phyloP scores from a whole-genome alignment of 2,113 vertebrate species.

The Beaufortia kweichowensis region DNA sequence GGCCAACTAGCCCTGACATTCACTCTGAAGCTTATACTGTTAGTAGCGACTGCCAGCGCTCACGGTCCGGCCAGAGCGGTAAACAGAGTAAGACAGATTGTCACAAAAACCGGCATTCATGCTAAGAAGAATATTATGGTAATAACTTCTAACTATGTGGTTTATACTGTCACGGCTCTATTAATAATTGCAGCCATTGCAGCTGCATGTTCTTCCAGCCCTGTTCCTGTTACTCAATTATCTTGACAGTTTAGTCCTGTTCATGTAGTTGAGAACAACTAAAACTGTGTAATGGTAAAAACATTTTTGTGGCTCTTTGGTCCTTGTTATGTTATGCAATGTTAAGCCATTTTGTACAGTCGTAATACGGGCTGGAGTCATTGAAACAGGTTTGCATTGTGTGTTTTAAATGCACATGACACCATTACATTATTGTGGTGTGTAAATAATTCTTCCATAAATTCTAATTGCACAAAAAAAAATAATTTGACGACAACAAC shows the following conservation, averaged over 20 bases:
- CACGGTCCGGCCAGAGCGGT: conserved; percentile 46
- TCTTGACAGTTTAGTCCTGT: conserved; percentile 5
- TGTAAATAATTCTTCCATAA: too few relatives aligned
- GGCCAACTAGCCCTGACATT: conserved; percentile 57
- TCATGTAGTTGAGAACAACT: neutral
- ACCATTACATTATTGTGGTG: neutral
- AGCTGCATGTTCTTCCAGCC: conserved; percentile 11
- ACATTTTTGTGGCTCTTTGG: neutral
- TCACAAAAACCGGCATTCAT: conserved; percentile 42
- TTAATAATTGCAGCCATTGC: conserved; percentile 18
- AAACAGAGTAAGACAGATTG: conserved; percentile 26
- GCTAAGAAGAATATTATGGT: conserved; percentile 28
- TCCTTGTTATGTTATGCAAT: neutral
- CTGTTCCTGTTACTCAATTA: conserved; percentile 28
- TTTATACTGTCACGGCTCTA: conserved; percentile 16
- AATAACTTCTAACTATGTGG: conserved; percentile 4
- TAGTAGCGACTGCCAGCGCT: conserved; percentile 74
- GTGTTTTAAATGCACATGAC: neutral
- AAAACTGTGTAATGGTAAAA: conserved; percentile 10
- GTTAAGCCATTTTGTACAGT: neutral
- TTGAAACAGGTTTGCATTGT: neutral
- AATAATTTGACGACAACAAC: too few relatives aligned
- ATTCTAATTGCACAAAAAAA: too few relatives aligned
- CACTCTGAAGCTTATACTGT: conserved; percentile 59
- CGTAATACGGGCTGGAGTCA: neutral